phyloP scores from a whole-genome alignment of 2,113 vertebrate species.

The Tautogolabrus adspersus region DNA sequence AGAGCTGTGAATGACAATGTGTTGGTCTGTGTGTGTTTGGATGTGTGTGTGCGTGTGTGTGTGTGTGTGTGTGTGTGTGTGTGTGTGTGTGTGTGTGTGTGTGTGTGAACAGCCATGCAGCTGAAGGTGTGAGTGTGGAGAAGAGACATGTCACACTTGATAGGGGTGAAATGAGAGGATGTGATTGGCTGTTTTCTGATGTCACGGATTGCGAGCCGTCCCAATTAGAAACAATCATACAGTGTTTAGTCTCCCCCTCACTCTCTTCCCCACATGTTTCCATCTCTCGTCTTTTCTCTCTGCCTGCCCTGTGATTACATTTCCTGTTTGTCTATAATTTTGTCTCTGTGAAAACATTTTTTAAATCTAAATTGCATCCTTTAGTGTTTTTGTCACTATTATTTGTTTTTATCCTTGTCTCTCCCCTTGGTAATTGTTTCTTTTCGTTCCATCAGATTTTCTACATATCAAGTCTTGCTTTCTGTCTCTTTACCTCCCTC shows the following conservation, averaged over 20 bases:
- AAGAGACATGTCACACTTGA: slow-evolving; percentile 72
- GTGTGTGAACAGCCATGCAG: neutral
- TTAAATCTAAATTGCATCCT: neutral
- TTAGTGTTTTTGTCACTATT: slow-evolving; percentile 11
- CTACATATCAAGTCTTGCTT: neutral
- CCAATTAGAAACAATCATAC: slow-evolving; percentile 71
- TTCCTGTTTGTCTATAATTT: too few relatives aligned
- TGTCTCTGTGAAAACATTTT: neutral
- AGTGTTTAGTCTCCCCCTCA: slow-evolving; percentile 54
- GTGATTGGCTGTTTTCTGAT: slow-evolving; percentile 72
- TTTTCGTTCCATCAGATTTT: neutral
- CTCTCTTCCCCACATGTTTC: slow-evolving; percentile 22
- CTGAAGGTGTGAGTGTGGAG: slow-evolving; percentile 54
- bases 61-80: neutral
- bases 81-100: slow-evolving; percentile 6
- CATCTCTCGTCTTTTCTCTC: neutral
- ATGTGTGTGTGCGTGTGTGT: too few relatives aligned
- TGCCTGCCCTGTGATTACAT: too few relatives aligned
- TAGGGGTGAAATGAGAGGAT: slow-evolving; percentile 66
- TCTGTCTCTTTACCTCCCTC: neutral
- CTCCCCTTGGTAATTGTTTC: neutral
- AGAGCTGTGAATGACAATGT: slow-evolving; percentile 11
- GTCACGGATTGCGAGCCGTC: slow-evolving; percentile 53
- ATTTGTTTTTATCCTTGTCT: neutral
- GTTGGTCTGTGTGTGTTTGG: too few relatives aligned